Conservation (phyloP, 2,113 vertebrate species). For the Macquaria australasica region DNA sequence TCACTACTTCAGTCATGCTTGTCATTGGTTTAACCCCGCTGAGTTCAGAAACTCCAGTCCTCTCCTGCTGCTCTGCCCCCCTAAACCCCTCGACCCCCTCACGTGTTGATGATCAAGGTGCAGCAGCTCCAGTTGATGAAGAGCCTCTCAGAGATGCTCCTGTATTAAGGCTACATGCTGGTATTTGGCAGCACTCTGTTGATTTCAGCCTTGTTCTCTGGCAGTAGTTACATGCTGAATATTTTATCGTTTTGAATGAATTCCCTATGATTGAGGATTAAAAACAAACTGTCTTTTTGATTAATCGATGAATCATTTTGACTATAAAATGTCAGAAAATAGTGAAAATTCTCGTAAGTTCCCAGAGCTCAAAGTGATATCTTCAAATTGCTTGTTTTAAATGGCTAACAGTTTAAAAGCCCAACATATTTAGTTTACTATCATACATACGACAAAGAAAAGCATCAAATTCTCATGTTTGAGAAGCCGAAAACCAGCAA, state of each 20-base stretch:
- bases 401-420: not conserved
- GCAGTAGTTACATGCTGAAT: slow-evolving; percentile 47
- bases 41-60: not conserved
- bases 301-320: not conserved
- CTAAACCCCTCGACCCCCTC: slow-evolving; percentile 1
- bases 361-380: not conserved
- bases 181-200: slow-evolving; percentile 47
- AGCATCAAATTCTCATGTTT: not conserved
- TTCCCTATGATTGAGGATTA: slow-evolving; percentile 51
- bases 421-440: not conserved
- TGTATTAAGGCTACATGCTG: slow-evolving; percentile 53
- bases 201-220: slow-evolving; percentile 59
- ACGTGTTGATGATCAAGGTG: slow-evolving; percentile 56
- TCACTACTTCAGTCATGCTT: not conserved
- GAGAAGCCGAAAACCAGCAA: not conserved
- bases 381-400: not conserved
- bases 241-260: slow-evolving; percentile 48
- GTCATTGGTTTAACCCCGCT: slow-evolving; percentile 16
- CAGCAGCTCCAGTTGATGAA: slow-evolving; percentile 60
- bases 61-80: not conserved
- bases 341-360: not conserved
- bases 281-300: not conserved
- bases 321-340: not conserved
- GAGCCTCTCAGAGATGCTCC: slow-evolving; percentile 57
- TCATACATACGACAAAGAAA: not conserved